Evolutionary conservation across 2,888 invertebrate species (phyloP).

Genomic region (Sarcophaga variegata): DNA sequence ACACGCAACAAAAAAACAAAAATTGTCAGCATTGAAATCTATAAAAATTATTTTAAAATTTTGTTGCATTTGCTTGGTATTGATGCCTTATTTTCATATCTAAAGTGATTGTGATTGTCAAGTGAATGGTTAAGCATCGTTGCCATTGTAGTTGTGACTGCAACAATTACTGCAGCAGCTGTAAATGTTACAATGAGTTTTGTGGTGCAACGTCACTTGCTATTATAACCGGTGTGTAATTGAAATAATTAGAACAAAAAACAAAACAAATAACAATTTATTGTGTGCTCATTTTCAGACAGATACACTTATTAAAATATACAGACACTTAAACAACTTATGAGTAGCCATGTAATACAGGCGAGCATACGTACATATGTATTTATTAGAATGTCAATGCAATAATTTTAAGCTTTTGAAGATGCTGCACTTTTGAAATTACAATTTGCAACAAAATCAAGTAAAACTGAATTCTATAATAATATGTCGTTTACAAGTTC

Average conservation of each 20-base stretch:
- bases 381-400: slow-evolving; percentile 25
- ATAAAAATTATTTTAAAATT: slow-evolving; percentile 8
- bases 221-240: slow-evolving; percentile 19
- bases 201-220: slow-evolving; percentile 15
- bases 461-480: slow-evolving; percentile 6
- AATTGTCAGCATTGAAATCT: slow-evolving; percentile 30
- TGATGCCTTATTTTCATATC: neutral
- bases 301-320: neutral
- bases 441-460: slow-evolving; percentile 2
- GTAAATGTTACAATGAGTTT: slow-evolving; percentile 18
- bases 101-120: neutral
- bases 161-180: neutral
- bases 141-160: neutral
- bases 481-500: slow-evolving; percentile 58
- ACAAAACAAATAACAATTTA: too few species aligned
- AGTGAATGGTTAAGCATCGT: slow-evolving; percentile 21
- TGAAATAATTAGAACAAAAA: slow-evolving; percentile 10
- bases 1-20: slow-evolving; percentile 1
- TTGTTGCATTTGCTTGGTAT: neutral
- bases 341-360: slow-evolving; percentile 1
- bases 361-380: neutral
- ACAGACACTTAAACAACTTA: neutral
- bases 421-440: slow-evolving; percentile 31
- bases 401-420: slow-evolving; percentile 27
- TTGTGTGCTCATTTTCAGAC: neutral